These are phyloP conservation scores for Temnothorax unifasciatus DNA, from an alignment of 2,888 invertebrate genomes.

Conservation along the genomic window DNA sequence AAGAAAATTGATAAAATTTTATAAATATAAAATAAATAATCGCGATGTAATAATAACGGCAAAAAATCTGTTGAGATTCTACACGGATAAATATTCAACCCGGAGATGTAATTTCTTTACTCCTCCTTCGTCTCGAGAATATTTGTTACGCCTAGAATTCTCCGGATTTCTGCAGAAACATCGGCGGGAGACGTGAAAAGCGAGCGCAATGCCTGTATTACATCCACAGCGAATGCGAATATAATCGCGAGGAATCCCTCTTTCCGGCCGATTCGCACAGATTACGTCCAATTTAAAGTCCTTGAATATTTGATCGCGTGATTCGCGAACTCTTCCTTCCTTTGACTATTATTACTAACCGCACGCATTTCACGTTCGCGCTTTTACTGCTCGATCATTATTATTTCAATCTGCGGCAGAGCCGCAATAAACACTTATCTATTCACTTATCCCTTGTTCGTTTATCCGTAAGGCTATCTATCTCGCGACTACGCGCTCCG, in stretches of 20 bases:
- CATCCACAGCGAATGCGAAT: conserved; percentile 21
- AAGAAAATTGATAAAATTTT: conserved; percentile 22
- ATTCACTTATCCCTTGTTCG: conserved; percentile 41
- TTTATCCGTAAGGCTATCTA: conserved; percentile 33
- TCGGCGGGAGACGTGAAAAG: conserved; percentile 19
- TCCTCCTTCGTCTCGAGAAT: conserved; percentile 17
- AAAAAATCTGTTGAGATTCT: conserved; percentile 23
- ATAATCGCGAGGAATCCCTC: conserved; percentile 26
- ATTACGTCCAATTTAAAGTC: conserved; percentile 34
- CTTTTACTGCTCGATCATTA: conserved; percentile 9
- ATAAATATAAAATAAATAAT: conserved; percentile 18
- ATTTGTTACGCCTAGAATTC: conserved; percentile 45
- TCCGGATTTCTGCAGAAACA: conserved; percentile 15
- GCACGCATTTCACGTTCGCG: neutral
- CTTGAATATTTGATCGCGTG: conserved; percentile 45
- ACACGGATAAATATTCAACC: conserved; percentile 25
- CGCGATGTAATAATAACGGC: conserved; percentile 29
- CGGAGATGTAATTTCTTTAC: conserved; percentile 41
- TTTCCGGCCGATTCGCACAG: conserved; percentile 24
- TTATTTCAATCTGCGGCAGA: conserved; percentile 24
- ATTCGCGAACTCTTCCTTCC: conserved; percentile 1
- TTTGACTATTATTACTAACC: conserved; percentile 24
- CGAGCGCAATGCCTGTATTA: conserved; percentile 34
- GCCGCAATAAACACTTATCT: conserved; percentile 48
- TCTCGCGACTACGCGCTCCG: conserved; percentile 44